Conservation (phyloP, 1,140 invertebrate genomes). For the Drosophila orena region DNA sequence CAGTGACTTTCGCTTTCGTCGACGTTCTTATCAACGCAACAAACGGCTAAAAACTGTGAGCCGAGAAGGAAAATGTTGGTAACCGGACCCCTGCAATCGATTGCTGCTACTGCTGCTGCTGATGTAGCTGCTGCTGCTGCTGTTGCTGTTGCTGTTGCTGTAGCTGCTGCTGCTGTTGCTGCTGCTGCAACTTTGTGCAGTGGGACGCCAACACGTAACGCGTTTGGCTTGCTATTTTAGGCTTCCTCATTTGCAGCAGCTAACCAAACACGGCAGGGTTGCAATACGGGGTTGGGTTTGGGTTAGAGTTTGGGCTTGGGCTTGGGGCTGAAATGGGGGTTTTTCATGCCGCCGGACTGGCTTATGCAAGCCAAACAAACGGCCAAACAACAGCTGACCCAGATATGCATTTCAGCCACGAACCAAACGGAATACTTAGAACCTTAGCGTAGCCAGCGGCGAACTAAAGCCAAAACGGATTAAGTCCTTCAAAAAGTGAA, state of each 20-base stretch:
- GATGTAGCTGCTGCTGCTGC: slow-evolving; percentile 13
- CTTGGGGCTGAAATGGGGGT: slow-evolving; percentile 7
- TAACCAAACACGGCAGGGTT: slow-evolving; percentile 31
- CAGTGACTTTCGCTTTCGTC: slow-evolving; percentile 45
- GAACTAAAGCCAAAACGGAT: slow-evolving; percentile 32
- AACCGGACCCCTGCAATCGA: slow-evolving; percentile 63
- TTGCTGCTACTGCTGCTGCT: slow-evolving; percentile 45
- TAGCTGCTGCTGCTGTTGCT: slow-evolving; percentile 18
- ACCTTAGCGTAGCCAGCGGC: slow-evolving; percentile 21
- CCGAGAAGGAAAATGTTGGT: slow-evolving; percentile 52
- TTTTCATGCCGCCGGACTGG: slow-evolving; percentile 24
- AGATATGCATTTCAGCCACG: slow-evolving; percentile 46
- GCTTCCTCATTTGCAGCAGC: slow-evolving; percentile 75
- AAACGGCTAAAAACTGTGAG: slow-evolving; percentile 70
- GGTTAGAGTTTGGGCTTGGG: not conserved
- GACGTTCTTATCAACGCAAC: slow-evolving; percentile 73
- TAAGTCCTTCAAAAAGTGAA: slow-evolving; percentile 35
- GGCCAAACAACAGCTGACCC: slow-evolving; percentile 53
- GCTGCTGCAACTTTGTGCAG: slow-evolving; percentile 52
- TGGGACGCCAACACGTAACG: slow-evolving; percentile 56
- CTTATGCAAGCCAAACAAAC: slow-evolving; percentile 51
- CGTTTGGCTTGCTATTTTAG: slow-evolving; percentile 69
- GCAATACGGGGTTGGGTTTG: slow-evolving; percentile 28
- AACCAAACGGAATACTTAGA: slow-evolving; percentile 25
- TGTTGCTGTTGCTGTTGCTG: slow-evolving; percentile 20